A percentile compares a stretch with the other conserved stretches of the same genome.
These are phyloP conservation scores for Ectropis grisescens DNA, from an alignment of 1,140 invertebrate species.

Conservation along the genomic window DNA sequence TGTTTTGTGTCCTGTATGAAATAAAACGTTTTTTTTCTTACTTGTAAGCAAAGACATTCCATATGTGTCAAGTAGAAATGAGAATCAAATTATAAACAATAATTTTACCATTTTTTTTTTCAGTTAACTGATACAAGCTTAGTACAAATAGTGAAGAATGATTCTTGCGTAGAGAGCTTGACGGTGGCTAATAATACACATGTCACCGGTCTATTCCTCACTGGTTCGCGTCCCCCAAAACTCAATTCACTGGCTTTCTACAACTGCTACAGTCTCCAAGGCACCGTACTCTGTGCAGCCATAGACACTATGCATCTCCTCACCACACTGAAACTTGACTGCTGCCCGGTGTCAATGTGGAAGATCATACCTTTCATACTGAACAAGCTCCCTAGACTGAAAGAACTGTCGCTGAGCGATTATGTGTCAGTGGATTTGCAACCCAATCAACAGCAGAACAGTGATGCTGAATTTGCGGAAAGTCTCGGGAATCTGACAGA, in stretches of 20 bases:
- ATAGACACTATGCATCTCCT: conserved; percentile 38
- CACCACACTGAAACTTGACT: conserved; percentile 43
- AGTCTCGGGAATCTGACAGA: conserved; percentile 26
- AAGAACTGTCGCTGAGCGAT: conserved; percentile 55
- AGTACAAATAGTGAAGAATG: conserved; percentile 41
- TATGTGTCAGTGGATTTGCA: conserved; percentile 28
- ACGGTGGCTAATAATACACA: conserved; percentile 49
- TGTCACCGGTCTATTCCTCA: conserved; percentile 51
- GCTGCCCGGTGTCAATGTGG: conserved; percentile 39
- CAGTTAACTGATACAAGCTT: conserved; percentile 52
- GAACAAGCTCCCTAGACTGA: conserved; percentile 36
- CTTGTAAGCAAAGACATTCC: no score
- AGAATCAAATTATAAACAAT: no score
- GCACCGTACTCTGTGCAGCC: conserved; percentile 35
- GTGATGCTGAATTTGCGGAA: conserved; percentile 39
- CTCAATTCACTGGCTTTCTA: conserved; percentile 47
- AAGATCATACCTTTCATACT: conserved; percentile 44
- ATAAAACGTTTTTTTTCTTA: no score
- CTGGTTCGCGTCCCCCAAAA: conserved; percentile 24
- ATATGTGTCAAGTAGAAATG: no score
- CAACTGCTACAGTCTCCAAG: conserved; percentile 54
- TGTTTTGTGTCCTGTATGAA: no score
- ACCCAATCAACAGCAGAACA: conserved; percentile 6
- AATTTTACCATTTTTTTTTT: no score
- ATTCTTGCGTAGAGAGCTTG: conserved; percentile 43